A percentile compares a stretch with the other conserved stretches of the same genome.
Evolutionary conservation across 2,888 invertebrate genomes (phyloP).

Genomic region (Drosophila diplacantha): DNA sequence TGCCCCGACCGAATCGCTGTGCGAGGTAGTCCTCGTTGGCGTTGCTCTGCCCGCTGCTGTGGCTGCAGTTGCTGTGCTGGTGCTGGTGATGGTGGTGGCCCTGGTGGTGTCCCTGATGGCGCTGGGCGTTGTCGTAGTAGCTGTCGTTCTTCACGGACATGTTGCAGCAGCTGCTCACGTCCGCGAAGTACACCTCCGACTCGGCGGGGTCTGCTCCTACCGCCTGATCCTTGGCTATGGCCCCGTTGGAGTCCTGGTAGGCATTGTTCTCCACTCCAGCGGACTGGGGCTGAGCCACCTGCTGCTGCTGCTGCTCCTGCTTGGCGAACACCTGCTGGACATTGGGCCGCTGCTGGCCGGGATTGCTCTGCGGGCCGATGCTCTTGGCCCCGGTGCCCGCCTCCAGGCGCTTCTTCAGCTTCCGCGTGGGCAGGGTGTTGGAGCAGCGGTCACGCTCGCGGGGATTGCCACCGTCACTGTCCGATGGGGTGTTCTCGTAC

Average conservation of each 20-base stretch:
- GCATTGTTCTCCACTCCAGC: constrained; percentile 88
- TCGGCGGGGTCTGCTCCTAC: constrained; percentile 81
- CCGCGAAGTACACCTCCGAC: constrained; percentile 91
- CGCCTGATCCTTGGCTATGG: constrained; percentile 57
- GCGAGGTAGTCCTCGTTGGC: constrained; percentile 80
- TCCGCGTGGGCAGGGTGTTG: constrained; percentile 80
- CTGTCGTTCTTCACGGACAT: constrained; percentile 82
- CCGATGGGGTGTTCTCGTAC: constrained; percentile 80
- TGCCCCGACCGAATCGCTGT: constrained; percentile 79
- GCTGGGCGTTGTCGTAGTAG: constrained; percentile 76
- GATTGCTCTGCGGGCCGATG: constrained; percentile 70
- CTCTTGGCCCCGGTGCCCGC: constrained; percentile 76
- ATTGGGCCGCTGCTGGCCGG: constrained; percentile 75
- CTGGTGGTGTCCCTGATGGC: constrained; percentile 46
- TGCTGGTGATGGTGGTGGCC: constrained; percentile 51
- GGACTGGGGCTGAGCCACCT: constrained; percentile 28
- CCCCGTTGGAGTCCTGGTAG: constrained; percentile 80
- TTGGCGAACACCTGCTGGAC: constrained; percentile 78
- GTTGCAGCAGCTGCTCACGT: constrained; percentile 90
- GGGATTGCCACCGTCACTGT: constrained; percentile 74
- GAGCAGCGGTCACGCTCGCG: constrained; percentile 79
- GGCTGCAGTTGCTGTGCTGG: constrained; percentile 65
- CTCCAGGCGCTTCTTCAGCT: constrained; percentile 80
- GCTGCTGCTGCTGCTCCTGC: constrained; percentile 52
- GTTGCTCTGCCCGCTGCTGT: constrained; percentile 60